Percentiles rank a stretch among this genome's conserved stretches.
Evolutionary conservation across 2,113 vertebrate species (phyloP).

Genomic region (Crotalus horridus): DNA sequence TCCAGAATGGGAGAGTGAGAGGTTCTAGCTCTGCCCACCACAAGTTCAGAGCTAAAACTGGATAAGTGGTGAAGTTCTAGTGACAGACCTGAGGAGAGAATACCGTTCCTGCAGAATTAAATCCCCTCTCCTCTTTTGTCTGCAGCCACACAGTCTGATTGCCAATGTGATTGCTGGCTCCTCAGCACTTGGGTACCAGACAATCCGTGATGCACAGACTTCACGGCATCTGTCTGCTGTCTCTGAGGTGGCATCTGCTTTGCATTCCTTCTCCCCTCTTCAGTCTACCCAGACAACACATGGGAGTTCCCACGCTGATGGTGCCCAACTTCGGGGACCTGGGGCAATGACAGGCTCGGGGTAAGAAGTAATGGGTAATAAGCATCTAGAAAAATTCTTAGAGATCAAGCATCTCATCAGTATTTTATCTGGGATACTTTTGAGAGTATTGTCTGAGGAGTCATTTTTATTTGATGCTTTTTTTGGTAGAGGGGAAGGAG

Average conservation of each 20-base stretch:
- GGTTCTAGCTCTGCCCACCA: no score
- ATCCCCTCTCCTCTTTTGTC: slow-evolving; percentile 29
- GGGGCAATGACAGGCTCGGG: slow-evolving; percentile 83
- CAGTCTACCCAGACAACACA: slow-evolving; percentile 78
- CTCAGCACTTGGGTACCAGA: slow-evolving; percentile 76
- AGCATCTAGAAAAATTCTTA: background rate
- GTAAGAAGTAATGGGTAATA: slow-evolving; percentile 65
- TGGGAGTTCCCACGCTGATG: slow-evolving; percentile 62
- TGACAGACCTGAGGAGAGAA: background rate
- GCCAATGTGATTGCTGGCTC: slow-evolving; percentile 86
- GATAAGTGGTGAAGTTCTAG: background rate
- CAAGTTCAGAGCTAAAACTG: background rate
- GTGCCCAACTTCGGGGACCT: slow-evolving; percentile 60
- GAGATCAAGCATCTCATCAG: background rate
- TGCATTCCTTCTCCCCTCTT: slow-evolving; percentile 88
- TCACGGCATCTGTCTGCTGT: slow-evolving; percentile 74
- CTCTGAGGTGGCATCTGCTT: slow-evolving; percentile 79
- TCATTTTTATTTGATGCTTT: background rate
- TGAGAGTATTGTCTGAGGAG: background rate
- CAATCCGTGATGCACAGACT: slow-evolving; percentile 77
- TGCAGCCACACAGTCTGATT: slow-evolving; percentile 90
- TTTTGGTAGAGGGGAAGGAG: background rate
- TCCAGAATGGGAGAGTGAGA: background rate
- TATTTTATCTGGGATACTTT: background rate
- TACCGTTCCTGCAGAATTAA: background rate